A percentile compares a stretch with the other conserved stretches of the same genome.
Evolutionary conservation across 2,888 invertebrate species (phyloP).

Genomic region (Drosophila kokeensis): DNA sequence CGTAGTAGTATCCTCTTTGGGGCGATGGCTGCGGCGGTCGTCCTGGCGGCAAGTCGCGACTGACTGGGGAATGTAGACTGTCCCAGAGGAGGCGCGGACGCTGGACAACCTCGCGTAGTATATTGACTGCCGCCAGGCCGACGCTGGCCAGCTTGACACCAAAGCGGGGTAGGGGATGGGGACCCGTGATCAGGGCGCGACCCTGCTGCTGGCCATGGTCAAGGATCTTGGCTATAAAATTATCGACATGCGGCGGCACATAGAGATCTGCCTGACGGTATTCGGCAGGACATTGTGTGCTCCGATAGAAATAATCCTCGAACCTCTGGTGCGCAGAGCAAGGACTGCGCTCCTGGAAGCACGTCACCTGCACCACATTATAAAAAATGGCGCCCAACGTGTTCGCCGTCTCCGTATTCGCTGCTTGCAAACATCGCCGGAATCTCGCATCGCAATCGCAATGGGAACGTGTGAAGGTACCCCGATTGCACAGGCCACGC

Average conservation of each 20-base stretch:
- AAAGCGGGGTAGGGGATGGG: constrained; percentile 74
- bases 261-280: constrained; percentile 82
- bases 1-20: constrained; percentile 54
- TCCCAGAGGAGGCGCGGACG: constrained; percentile 74
- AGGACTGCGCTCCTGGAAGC: constrained; percentile 89
- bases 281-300: constrained; percentile 74
- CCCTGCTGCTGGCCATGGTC: constrained; percentile 62
- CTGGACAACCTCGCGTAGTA: constrained; percentile 82
- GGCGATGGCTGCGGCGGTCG: constrained; percentile 12
- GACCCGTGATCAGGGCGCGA: constrained; percentile 49
- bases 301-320: constrained; percentile 77
- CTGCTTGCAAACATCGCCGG: constrained; percentile 88
- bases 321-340: constrained; percentile 89
- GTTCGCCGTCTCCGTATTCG: constrained; percentile 89
- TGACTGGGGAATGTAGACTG: constrained; percentile 69
- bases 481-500: constrained; percentile 89
- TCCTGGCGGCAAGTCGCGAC: constrained; percentile 62
- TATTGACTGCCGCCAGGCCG: constrained; percentile 82
- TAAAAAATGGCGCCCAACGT: constrained; percentile 91
- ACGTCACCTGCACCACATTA: constrained; percentile 90
- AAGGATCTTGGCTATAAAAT: constrained; percentile 80
- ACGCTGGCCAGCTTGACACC: constrained; percentile 83
- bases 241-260: constrained; percentile 81
- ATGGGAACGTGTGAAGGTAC: constrained; percentile 89
- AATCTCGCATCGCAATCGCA: constrained; percentile 91